Evolutionary conservation across 2,888 invertebrate genomes (phyloP), one percentile per base, ranked within the genome.

Genomic region (Dichetophora obliterata): DNA sequence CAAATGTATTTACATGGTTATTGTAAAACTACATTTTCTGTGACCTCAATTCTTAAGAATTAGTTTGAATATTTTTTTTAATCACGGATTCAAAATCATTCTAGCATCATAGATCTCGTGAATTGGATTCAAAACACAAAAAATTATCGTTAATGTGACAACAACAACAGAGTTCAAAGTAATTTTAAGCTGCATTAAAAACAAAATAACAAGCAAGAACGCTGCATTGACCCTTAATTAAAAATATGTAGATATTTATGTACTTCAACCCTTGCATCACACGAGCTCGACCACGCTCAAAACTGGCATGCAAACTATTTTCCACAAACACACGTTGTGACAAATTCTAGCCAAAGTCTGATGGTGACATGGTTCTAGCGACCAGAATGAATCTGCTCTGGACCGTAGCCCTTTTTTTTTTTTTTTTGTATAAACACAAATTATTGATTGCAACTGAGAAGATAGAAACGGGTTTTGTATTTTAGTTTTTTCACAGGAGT

Each of bases 111-210:
- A 37, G 37, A 8, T 37, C 8, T 37, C 8, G 8, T 37, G 8
- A 37, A 37, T 6, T 43, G 11, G 43, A 14, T 43, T 6, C 11
- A 43, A 11, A 59, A 22, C 24, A 24, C 1, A 68, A 74, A 66
- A 66, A 65, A 14, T 74, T 65, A 74, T 54, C 66, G 74, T 74
- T 72, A 61, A 72, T 72, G 61, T 72, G 72, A 72, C 59, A 59
- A 37, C 54, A 71, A 24, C 9, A 59, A 48, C 22, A 77, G 57
- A 77, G 78, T 76, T 79, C 75, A 79, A 71, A 76, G 61, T 54
- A 77, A 79, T 74, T 79, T 79, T 52, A 75, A 75, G 75, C 74
- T 75, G 74, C 75, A 77, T 75, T 76, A 54, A n/a, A 43, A 65
- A 43, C 24, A 31, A 8, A 9, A 61, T 34, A 14, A 50, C 63